Percentiles rank a stretch among this genome's conserved stretches.
These are phyloP conservation scores for Erebia aethiops DNA, from an alignment of 2,888 invertebrate genomes.

Conservation along the genomic window DNA sequence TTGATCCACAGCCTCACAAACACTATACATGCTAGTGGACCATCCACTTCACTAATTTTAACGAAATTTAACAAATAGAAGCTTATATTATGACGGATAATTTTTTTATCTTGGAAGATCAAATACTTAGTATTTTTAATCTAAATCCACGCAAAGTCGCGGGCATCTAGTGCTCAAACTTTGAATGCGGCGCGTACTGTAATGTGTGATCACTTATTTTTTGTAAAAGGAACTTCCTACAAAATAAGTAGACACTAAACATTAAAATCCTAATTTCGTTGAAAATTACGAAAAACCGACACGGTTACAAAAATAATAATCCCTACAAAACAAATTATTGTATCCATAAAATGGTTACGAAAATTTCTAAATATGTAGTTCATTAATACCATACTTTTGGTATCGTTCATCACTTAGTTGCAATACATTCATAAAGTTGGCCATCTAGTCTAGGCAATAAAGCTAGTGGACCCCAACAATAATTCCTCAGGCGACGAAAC, in stretches of 20 bases:
- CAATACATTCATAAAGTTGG: constrained; percentile 29
- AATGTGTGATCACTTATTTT: not conserved
- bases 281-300: constrained; percentile 16
- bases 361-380: constrained; percentile 9
- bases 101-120: too few relatives aligned
- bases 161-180: not conserved
- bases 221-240: constrained; percentile 26
- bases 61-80: too few relatives aligned
- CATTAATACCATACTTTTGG: constrained; percentile 42
- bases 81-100: too few relatives aligned
- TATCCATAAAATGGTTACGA: constrained; percentile 11
- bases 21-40: too few relatives aligned
- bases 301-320: constrained; percentile 4
- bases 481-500: too few relatives aligned
- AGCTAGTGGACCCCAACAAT: too few relatives aligned
- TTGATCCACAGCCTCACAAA: too few relatives aligned
- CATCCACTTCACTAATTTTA: too few relatives aligned
- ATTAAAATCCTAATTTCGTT: constrained; percentile 13
- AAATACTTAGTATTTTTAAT: too few relatives aligned
- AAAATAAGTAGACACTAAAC: constrained; percentile 5
- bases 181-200: not conserved
- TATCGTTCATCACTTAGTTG: constrained; percentile 43
- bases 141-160: too few relatives aligned
- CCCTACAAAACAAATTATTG: constrained; percentile 14
- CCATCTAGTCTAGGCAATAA: too few relatives aligned